Base-by-base conservation (phyloP, 2,113 vertebrate genomes). In the Carollia perspicillata region DNA sequence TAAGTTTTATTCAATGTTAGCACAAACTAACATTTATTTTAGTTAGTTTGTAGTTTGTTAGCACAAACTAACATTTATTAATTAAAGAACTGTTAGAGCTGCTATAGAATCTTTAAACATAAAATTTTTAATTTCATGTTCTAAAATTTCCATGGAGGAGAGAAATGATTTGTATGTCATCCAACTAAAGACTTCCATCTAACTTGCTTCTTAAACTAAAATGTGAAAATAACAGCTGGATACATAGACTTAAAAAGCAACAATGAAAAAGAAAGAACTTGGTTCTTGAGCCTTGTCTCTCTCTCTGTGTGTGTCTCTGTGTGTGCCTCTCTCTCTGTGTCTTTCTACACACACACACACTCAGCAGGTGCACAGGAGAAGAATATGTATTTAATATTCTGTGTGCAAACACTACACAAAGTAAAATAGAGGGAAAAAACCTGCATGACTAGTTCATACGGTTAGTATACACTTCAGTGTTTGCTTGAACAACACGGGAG, bases 201-300 rank as follows among this genome's bases (percentile, higher is more conserved):
- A 63, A 40, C 74, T 51, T 84, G 86, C 26, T 86, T 95, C 49
- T 55, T 96, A 75, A 93, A 83, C 75, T 91, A 90, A 92, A 90
- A 74, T 91, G 49, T 80, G 14, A n/a, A 74, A 85, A 93, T 78
- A 88, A 72, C 20, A 93, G 2, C n/a, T 79, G 7, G 78, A 40
- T 47, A 80, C 55, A 79, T 58, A 93, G 22, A 85, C 20, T 78
- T 72, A 83, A 95, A 85, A 18, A 84, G 20, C 28, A 85, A 23
- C 37, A 49, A 81, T 10, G 22, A 85, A 69, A 51, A 51, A 85
- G 12, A 65, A 87, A 79, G n/a, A 94, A 91, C 55, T 60, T 51
- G 6, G 13, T 33, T 93, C 26, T 85, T 63, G 26, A 84, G 18
- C 51, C 20, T 28, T 60, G 0, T 75, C 3, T 83, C 9, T 81